Percentiles rank a stretch among this genome's conserved stretches.
Conservation (phyloP, 2,797 vertebrate genomes). For the Oceanodroma leucorhoa region DNA sequence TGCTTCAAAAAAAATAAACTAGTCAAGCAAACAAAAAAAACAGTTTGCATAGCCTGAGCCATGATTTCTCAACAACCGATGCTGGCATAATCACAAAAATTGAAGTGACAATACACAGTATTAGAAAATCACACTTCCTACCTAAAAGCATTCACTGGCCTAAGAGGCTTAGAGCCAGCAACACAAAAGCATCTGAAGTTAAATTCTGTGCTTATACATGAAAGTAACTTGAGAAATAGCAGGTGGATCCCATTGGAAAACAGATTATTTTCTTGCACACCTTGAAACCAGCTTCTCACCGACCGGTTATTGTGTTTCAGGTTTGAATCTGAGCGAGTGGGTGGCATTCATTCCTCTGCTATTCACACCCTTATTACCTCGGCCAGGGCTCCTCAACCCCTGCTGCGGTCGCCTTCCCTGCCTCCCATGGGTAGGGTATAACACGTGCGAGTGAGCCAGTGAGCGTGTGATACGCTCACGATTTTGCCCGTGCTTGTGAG, state of each 20-base stretch:
- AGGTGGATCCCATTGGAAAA: background rate
- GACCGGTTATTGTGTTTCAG: background rate
- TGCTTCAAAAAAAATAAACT: background rate
- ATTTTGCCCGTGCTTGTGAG: background rate
- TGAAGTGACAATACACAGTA: background rate
- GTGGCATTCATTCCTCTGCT: background rate
- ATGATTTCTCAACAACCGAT: background rate
- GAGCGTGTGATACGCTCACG: rapidly evolving
- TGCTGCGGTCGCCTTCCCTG: background rate
- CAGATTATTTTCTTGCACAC: background rate
- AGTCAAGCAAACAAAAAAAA: background rate
- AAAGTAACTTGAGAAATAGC: background rate
- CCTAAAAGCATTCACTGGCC: background rate
- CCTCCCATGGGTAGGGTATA: background rate
- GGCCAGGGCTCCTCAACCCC: background rate
- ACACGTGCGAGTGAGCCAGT: rapidly evolving
- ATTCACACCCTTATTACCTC: background rate
- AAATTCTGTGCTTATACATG: background rate
- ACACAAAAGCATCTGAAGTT: background rate
- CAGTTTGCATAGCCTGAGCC: background rate
- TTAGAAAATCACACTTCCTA: background rate
- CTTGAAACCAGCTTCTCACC: background rate
- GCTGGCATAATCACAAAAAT: background rate
- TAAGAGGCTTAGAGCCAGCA: background rate
- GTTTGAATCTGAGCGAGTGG: background rate